Conservation (phyloP, 2,888 invertebrate species). For the Drosophila mayaguana region DNA sequence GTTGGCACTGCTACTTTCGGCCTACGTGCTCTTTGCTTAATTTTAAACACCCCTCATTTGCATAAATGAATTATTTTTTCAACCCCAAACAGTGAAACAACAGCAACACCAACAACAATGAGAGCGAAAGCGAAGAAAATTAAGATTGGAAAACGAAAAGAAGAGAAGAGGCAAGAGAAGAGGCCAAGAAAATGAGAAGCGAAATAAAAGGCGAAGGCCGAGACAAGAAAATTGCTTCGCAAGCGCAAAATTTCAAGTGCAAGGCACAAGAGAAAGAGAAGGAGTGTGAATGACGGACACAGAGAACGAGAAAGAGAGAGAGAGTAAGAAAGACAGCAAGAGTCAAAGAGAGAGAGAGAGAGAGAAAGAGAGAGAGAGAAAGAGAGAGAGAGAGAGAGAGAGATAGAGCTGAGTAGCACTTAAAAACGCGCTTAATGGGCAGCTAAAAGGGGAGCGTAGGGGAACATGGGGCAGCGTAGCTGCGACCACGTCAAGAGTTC, state of each 20-base stretch:
- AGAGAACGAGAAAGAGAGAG: slow-evolving; percentile 9
- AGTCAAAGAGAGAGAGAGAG: neutral
- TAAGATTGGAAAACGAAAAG: slow-evolving; percentile 72
- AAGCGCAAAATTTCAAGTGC: slow-evolving; percentile 75
- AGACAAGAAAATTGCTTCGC: slow-evolving; percentile 66
- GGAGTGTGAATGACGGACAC: slow-evolving; percentile 6
- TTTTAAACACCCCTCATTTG: slow-evolving; percentile 83
- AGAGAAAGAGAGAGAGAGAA: slow-evolving; percentile 14
- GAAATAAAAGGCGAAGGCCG: slow-evolving; percentile 52
- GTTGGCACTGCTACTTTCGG: slow-evolving; percentile 66
- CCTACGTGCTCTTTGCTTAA: slow-evolving; percentile 80
- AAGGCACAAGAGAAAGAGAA: slow-evolving; percentile 28
- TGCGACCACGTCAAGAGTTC: slow-evolving; percentile 71
- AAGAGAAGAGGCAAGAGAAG: slow-evolving; percentile 31
- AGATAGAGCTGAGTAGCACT: slow-evolving; percentile 61
- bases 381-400: slow-evolving; percentile 13
- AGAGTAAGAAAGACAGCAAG: slow-evolving; percentile 10
- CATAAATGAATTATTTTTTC: slow-evolving; percentile 83
- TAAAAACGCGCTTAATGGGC: slow-evolving; percentile 76
- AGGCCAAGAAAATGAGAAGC: slow-evolving; percentile 60
- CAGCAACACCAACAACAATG: slow-evolving; percentile 30
- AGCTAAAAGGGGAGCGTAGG: slow-evolving; percentile 11
- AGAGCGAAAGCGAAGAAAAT: slow-evolving; percentile 64
- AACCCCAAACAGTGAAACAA: slow-evolving; percentile 68
- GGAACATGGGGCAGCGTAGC: neutral